A percentile compares a stretch with the other conserved stretches of the same genome.
These are phyloP conservation scores for Nemopilema nomurai DNA, from an alignment of 30 jellyfish, hydroid and myxozoan species.

Conservation along the genomic window DNA sequence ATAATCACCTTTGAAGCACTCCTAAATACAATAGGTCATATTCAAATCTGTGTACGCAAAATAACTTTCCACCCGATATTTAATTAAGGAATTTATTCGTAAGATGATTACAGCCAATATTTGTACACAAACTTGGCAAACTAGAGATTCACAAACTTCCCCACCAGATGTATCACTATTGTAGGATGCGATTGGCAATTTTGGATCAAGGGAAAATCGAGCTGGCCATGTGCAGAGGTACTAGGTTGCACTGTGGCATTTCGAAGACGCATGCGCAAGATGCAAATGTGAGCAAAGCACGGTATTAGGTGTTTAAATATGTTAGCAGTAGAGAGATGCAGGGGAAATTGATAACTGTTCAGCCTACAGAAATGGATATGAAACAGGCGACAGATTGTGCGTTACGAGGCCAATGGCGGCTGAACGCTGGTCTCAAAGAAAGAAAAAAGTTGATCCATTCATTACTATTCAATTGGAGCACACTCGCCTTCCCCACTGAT, in stretches of 20 bases:
- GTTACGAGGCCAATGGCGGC: not conserved
- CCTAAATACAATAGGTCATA: not conserved
- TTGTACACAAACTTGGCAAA: not conserved
- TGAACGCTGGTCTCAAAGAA: not conserved
- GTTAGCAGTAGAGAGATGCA: no score
- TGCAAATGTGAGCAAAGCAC: no score
- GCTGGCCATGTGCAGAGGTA: not conserved
- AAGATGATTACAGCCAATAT: not conserved
- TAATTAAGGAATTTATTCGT: constrained; percentile 13
- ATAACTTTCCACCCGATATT: constrained; percentile 12
- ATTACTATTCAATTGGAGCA: constrained; percentile 4
- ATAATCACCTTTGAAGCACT: constrained; percentile 11
- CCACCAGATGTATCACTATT: no score
- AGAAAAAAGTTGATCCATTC: not conserved
- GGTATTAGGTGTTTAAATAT: no score
- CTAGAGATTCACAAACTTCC: not conserved
- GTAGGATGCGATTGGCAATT: no score
- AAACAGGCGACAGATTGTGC: not conserved
- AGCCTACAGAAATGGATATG: not conserved
- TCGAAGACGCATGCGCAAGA: no score
- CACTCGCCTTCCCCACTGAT: constrained; percentile 38
- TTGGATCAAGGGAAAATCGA: no score
- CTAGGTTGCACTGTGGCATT: not conserved
- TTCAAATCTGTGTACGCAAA: not conserved
- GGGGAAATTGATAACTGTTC: not conserved